Evolutionary conservation across 2,113 vertebrate genomes (phyloP), one percentile per base, ranked within the genome.

Genomic region (Aptenodytes patagonicus): DNA sequence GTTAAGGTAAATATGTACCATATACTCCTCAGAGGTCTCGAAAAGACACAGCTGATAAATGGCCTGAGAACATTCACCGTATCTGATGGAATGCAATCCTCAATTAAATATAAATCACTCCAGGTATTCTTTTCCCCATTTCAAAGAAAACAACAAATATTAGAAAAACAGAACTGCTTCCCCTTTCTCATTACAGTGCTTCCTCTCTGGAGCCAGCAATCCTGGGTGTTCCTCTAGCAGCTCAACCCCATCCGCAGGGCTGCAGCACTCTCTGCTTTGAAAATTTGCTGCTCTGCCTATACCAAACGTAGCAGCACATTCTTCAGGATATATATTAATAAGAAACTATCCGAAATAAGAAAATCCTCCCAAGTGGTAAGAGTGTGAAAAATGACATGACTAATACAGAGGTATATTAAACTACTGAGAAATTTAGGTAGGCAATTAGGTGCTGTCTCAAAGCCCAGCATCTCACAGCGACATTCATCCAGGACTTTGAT

Each of bases 51-150:
- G 85, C 69, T 88, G 92, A 98, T 96, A 97, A 97, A 97, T 89
- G 91, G 93, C 93, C 93, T 94, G 86, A 98, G 89, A 96, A 97
- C 95, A 73, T 92, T 92, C 96, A 94, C 95, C 78, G 34, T 96
- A 97, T 97, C 97, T 95, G 96, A 98, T 97, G 95, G 95, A 97
- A 97, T 92, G 90, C 83, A 95, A 97, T 95, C 94, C 94, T 95
- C 97, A 96, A 96, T 98, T 97, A 96, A 95, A 94, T 93, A 97
- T 96, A 98, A 97, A 98, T 97, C 97, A 97, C 91, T 97, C 92
- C 96, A 98, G 96, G 96, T 98, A 97, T 97, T 97, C 96, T 97
- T 96, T 96, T 92, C 76, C 93, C 86, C 73, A 75, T 96, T 97
- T 97, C 93, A 97, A 97, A 96, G 94, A 96, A 97, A 96, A 88